Percentiles rank a stretch among this genome's conserved stretches.
Conservation (phyloP, 2,797 vertebrate genomes). For the Peromyscus melanophrys region DNA sequence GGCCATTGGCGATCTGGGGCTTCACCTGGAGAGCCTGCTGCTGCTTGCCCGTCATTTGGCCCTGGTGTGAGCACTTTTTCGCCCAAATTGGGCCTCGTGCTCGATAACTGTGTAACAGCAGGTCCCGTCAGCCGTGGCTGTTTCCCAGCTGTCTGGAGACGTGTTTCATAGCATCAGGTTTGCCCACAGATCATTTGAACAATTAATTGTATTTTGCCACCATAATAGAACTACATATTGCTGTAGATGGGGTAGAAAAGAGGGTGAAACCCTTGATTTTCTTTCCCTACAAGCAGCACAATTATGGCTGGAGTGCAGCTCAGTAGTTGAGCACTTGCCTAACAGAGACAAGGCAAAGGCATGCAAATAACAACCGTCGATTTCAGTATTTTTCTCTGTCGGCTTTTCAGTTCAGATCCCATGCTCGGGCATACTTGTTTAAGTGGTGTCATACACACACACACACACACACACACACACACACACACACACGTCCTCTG, state of each 20-base stretch:
- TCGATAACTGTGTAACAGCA: constrained; percentile 63
- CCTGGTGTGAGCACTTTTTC: constrained; percentile 12
- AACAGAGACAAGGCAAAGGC: not conserved
- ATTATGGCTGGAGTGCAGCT: not conserved
- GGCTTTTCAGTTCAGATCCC: constrained; percentile 16
- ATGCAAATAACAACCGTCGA: not conserved
- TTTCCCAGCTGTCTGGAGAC: constrained; percentile 66
- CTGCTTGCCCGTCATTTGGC: constrained; percentile 58
- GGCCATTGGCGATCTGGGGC: constrained; percentile 33
- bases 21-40: constrained; percentile 77
- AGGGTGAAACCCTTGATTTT: not conserved
- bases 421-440: constrained; percentile 18
- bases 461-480: not conserved
- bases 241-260: not conserved
- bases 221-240: constrained; percentile 14
- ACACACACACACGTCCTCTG: not conserved
- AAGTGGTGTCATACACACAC: not conserved
- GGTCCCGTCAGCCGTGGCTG: constrained; percentile 33
- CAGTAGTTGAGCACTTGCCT: not conserved
- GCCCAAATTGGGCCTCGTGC: constrained; percentile 61
- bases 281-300: not conserved
- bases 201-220: constrained; percentile 52
- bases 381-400: not conserved
- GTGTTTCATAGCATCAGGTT: constrained; percentile 39
- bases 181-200: constrained; percentile 59